Percentiles rank a stretch among this genome's conserved stretches.
phyloP scores from a whole-genome alignment of 2,797 vertebrate species.

The Pseudochirops corinnae region DNA sequence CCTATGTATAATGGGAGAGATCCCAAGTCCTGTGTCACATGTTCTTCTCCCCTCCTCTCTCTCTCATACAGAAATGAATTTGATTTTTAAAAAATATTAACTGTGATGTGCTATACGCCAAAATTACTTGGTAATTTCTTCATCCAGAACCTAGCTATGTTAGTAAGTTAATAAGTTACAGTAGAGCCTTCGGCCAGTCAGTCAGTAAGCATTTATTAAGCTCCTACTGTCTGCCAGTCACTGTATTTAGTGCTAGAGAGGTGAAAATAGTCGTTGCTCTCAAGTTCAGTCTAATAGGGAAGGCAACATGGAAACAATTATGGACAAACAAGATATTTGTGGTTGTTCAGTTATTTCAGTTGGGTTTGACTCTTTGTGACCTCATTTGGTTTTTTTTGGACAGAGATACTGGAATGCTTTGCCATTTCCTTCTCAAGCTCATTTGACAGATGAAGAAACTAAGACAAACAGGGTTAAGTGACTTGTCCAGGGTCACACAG shows the following conservation, averaged over 20 bases:
- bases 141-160: no score
- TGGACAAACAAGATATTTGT: neutral
- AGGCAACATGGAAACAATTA: neutral
- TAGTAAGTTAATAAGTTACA: neutral
- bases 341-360: neutral
- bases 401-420: no score
- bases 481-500: neutral
- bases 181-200: neutral
- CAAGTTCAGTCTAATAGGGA: neutral
- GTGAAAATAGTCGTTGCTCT: no score
- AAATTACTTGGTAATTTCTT: neutral
- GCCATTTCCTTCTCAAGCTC: neutral
- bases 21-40: neutral
- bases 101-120: neutral
- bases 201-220: neutral
- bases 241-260: neutral
- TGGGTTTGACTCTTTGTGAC: neutral
- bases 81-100: neutral
- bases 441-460: neutral
- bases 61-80: neutral
- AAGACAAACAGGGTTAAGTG: neutral
- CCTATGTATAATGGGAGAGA: neutral
- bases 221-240: neutral
- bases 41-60: neutral
- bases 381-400: no score